Conservation (phyloP, 2,888 invertebrate species). For the Parnassius apollo region DNA sequence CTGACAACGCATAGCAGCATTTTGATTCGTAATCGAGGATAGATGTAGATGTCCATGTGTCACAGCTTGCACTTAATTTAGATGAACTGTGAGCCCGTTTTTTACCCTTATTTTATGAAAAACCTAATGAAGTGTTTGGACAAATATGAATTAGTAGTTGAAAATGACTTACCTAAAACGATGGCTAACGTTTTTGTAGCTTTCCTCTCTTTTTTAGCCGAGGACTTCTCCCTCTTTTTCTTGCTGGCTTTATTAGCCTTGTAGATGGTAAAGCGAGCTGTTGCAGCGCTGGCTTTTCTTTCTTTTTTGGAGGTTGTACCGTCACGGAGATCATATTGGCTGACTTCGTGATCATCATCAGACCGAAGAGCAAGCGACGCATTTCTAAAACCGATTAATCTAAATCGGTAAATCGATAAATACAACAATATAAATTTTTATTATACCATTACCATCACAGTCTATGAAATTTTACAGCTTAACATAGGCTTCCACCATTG, state of each 20-base stretch:
- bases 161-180: slow-evolving; percentile 90
- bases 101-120: too few relatives aligned
- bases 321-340: slow-evolving; percentile 65
- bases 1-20: too few relatives aligned
- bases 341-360: slow-evolving; percentile 66
- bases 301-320: slow-evolving; percentile 85
- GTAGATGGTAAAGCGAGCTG: slow-evolving; percentile 93
- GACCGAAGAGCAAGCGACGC: slow-evolving; percentile 78
- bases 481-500: too few relatives aligned
- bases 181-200: slow-evolving; percentile 99
- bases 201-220: slow-evolving; percentile 96
- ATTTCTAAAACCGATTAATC: slow-evolving; percentile 63
- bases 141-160: too few relatives aligned
- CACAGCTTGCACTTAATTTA: too few relatives aligned
- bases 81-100: too few relatives aligned
- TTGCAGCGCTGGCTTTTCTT: slow-evolving; percentile 83
- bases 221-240: slow-evolving; percentile 96
- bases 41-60: too few relatives aligned
- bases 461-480: too few relatives aligned
- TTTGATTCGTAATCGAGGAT: too few relatives aligned
- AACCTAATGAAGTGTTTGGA: too few relatives aligned
- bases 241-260: slow-evolving; percentile 96
- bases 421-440: too few relatives aligned
- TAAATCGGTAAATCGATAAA: not conserved
- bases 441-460: too few relatives aligned